phyloP scores from a whole-genome alignment of 2,113 vertebrate species.

The Rhadina sibilatrix region DNA sequence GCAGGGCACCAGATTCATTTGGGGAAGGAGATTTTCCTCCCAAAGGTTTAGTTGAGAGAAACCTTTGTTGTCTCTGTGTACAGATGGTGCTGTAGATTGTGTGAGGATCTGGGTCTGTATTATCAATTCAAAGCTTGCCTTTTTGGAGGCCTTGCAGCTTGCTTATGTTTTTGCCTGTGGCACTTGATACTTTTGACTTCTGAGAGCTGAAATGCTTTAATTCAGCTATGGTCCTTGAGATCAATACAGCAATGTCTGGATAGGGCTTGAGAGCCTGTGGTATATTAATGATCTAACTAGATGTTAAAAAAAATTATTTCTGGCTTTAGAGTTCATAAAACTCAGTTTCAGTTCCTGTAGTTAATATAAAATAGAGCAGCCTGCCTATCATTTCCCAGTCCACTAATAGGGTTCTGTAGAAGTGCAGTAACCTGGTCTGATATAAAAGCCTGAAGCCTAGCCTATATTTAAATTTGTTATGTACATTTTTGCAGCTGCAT shows the following conservation, averaged over 20 bases:
- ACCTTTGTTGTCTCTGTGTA: neutral
- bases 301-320: neutral
- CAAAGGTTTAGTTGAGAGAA: neutral
- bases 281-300: neutral
- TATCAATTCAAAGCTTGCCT: neutral
- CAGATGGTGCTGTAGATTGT: accelerated
- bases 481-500: neutral
- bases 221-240: neutral
- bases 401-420: neutral
- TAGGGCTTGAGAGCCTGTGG: neutral
- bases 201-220: neutral
- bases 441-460: neutral
- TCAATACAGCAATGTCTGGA: neutral
- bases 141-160: neutral
- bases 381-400: neutral
- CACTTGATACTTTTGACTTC: neutral
- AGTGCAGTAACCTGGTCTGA: neutral
- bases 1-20: neutral
- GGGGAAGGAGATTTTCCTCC: neutral
- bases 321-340: neutral
- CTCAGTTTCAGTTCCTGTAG: neutral
- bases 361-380: neutral
- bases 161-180: neutral
- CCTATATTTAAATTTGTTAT: neutral
- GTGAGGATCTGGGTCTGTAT: neutral